Conservation (phyloP, 37 sponge, comb jelly and placozoan genomes). For the Halichondria panicea region DNA sequence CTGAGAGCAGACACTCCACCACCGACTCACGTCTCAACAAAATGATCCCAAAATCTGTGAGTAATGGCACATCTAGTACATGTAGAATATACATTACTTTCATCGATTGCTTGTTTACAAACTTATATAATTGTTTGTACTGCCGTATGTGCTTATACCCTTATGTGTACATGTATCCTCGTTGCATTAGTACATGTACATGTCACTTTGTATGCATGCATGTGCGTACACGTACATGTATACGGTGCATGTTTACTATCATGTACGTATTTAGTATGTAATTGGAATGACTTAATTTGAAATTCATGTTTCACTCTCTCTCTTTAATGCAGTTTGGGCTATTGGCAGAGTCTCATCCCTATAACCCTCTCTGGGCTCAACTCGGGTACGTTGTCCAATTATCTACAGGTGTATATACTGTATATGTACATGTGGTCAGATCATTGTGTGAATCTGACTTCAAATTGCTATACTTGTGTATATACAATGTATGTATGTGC, state of each 20-base stretch:
- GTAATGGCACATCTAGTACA: slow-evolving; percentile 21
- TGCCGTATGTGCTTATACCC: not conserved
- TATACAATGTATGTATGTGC: too few relatives aligned
- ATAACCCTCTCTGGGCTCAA: slow-evolving; percentile 81
- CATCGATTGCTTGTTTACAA: too few relatives aligned
- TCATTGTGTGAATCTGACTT: not conserved
- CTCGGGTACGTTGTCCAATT: slow-evolving; percentile 51
- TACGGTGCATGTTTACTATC: too few relatives aligned
- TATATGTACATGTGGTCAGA: slow-evolving; percentile 2
- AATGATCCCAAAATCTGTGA: slow-evolving; percentile 48
- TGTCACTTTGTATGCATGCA: slow-evolving; percentile 23
- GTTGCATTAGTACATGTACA: not conserved
- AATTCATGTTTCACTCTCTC: slow-evolving; percentile 1
- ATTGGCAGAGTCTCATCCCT: slow-evolving; percentile 65
- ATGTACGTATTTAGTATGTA: not conserved
- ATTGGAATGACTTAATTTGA: slow-evolving; percentile 4
- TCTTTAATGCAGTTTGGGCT: slow-evolving; percentile 32
- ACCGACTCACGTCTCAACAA: slow-evolving; percentile 27
- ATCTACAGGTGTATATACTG: not conserved
- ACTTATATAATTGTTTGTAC: not conserved
- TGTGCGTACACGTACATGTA: slow-evolving; percentile 28
- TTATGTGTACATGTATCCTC: not conserved
- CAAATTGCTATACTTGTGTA: not conserved
- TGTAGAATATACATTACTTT: slow-evolving; percentile 21
- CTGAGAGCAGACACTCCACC: slow-evolving; percentile 25